Evolutionary conservation across 2,888 invertebrate species (phyloP).

Genomic region (Drosophila lutescens): DNA sequence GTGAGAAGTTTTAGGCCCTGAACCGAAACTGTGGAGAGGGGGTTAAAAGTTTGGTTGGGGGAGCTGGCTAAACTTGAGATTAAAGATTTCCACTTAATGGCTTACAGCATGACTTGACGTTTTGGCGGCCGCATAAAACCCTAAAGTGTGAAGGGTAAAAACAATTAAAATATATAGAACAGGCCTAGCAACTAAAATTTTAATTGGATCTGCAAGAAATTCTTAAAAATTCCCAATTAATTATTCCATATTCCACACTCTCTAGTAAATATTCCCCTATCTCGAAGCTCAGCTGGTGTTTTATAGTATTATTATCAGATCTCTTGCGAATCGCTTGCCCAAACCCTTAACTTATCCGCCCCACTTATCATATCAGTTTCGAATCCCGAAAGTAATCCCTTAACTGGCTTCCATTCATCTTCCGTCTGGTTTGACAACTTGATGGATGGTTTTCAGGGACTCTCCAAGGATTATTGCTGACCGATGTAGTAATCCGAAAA

Average conservation of each 20-base stretch:
- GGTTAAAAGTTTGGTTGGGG: constrained; percentile 12
- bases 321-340: not conserved
- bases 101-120: constrained; percentile 14
- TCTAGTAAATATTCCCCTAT: too few relatives aligned
- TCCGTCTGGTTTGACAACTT: constrained; percentile 27
- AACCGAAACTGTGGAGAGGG: constrained; percentile 15
- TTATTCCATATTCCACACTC: too few relatives aligned
- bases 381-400: constrained; percentile 25
- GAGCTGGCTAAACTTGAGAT: constrained; percentile 21
- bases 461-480: constrained; percentile 25
- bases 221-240: too few relatives aligned
- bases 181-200: not conserved
- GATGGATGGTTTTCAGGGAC: constrained; percentile 22
- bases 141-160: not conserved
- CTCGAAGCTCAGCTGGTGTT: not conserved
- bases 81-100: constrained; percentile 23
- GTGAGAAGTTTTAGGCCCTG: constrained; percentile 36
- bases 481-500: constrained; percentile 22
- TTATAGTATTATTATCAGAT: constrained; percentile 20
- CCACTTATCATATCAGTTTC: constrained; percentile 38
- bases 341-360: constrained; percentile 5
- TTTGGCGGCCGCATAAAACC: not conserved
- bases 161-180: not conserved
- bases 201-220: too few relatives aligned
- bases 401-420: constrained; percentile 37